These are phyloP conservation scores for Tragelaphus scriptus DNA, from an alignment of 2,113 vertebrate genomes.

Conservation along the genomic window DNA sequence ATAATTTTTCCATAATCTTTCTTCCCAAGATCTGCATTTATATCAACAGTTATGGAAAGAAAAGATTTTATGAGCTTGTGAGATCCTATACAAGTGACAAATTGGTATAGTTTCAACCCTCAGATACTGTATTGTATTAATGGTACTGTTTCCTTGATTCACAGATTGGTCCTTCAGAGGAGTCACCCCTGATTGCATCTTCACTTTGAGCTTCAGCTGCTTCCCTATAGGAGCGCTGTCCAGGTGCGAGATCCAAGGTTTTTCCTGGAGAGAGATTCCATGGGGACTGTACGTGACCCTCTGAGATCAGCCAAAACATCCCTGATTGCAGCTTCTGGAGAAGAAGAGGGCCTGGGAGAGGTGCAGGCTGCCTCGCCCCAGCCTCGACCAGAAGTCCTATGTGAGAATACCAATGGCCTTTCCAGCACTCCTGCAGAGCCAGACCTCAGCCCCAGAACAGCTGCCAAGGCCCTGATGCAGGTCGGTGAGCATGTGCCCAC, in stretches of 20 bases:
- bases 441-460: neutral
- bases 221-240: accelerated
- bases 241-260: neutral
- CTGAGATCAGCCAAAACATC: conserved; percentile 87
- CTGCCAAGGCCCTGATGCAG: conserved; percentile 9
- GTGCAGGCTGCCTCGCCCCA: conserved; percentile 78
- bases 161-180: conserved; percentile 62
- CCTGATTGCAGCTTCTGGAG: conserved; percentile 80
- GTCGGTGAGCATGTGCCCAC: neutral
- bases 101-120: neutral
- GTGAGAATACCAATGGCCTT: conserved; percentile 77
- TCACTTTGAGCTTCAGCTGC: neutral
- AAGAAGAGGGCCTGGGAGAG: conserved; percentile 78
- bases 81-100: neutral
- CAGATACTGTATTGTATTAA: conserved; percentile 41
- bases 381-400: conserved; percentile 35
- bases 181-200: accelerated
- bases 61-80: neutral
- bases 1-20: neutral
- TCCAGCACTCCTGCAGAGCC: neutral
- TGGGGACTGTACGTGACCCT: conserved; percentile 92
- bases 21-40: conserved; percentile 1
- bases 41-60: neutral
- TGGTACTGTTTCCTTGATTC: conserved; percentile 64
- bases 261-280: conserved; percentile 69